Evolutionary conservation across 2,113 vertebrate genomes (phyloP).

Genomic region (Pontoporia blainvillei): DNA sequence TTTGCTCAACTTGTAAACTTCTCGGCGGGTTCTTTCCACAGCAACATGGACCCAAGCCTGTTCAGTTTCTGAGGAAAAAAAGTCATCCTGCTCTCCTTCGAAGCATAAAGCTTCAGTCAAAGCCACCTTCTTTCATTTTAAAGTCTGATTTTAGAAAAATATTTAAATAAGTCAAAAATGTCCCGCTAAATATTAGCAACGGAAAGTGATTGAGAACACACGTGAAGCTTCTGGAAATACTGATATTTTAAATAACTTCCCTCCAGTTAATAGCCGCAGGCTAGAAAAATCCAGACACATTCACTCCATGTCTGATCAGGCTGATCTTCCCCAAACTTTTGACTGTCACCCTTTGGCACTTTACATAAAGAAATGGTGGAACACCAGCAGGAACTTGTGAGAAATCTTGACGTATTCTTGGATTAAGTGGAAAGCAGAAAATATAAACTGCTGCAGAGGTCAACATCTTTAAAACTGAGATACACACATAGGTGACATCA

Average conservation of each 20-base stretch:
- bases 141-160: background rate
- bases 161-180: background rate
- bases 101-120: background rate
- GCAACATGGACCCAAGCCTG: background rate
- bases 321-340: background rate
- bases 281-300: background rate
- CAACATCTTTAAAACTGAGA: background rate
- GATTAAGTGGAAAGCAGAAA: background rate
- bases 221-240: rapidly evolving
- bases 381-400: background rate
- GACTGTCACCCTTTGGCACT: background rate
- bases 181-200: background rate
- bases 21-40: background rate
- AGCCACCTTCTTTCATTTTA: background rate
- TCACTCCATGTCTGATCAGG: background rate
- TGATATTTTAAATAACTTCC: too few relatives aligned
- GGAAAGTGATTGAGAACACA: background rate
- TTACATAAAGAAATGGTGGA: background rate
- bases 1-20: background rate
- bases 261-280: background rate
- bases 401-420: background rate
- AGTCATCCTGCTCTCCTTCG: background rate
- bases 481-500: rapidly evolving
- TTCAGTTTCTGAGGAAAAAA: background rate
- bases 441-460: background rate